Evolutionary conservation across 2,888 invertebrate species (phyloP).

Genomic region (Cremastinae sp.): DNA sequence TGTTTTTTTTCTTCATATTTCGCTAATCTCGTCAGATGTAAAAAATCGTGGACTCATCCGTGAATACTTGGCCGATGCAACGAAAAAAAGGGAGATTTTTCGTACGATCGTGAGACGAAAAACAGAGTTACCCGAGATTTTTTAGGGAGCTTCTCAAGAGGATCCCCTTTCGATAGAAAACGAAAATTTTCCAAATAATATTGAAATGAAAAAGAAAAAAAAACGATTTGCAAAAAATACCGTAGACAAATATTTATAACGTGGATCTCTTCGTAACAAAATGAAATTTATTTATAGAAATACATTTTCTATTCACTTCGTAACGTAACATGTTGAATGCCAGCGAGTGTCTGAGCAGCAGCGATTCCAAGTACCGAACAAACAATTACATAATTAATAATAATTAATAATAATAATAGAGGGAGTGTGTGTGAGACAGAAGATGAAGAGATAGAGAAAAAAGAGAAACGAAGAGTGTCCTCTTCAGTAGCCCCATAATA

Average conservation of each 20-base stretch:
- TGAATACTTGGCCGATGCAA: conserved; percentile 27
- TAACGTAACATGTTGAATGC: conserved; percentile 67
- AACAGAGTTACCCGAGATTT: conserved; percentile 62
- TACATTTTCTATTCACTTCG: conserved; percentile 74
- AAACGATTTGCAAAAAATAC: conserved; percentile 41
- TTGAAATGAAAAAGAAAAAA: conserved; percentile 35
- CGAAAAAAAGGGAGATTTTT: conserved; percentile 24
- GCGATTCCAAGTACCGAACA: conserved; percentile 66
- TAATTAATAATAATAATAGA: conserved; percentile 38
- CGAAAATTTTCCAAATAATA: conserved; percentile 24
- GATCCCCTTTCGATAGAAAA: conserved; percentile 42
- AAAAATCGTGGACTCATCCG: conserved; percentile 17
- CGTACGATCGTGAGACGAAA: background rate
- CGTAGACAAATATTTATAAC: conserved; percentile 63
- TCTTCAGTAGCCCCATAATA: conserved; percentile 68
- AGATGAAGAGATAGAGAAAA: conserved; percentile 44
- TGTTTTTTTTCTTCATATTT: conserved; percentile 47
- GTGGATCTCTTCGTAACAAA: conserved; percentile 73
- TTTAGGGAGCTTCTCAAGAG: conserved; percentile 64
- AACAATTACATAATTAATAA: conserved; percentile 64
- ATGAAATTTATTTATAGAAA: conserved; percentile 76
- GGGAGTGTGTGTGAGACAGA: conserved; percentile 29
- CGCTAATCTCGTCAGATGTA: conserved; percentile 39
- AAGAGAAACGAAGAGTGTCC: conserved; percentile 56
- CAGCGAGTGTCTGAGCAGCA: conserved; percentile 65